Percentiles rank a stretch among this genome's conserved stretches.
Evolutionary conservation across 2,888 invertebrate species (phyloP).

Genomic region (Cinara cedri): DNA sequence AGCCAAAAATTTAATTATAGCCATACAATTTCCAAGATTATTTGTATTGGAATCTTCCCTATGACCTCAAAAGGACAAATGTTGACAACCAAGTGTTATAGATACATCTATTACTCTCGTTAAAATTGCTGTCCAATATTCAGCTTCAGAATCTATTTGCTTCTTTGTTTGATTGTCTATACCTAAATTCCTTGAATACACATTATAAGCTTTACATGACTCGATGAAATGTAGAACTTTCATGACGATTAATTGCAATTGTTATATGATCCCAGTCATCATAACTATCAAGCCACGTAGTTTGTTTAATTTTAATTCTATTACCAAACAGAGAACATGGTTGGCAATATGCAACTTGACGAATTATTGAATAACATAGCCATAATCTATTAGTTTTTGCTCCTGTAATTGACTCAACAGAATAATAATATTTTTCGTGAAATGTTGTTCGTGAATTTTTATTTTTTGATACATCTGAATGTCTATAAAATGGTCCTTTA

Average conservation of each 20-base stretch:
- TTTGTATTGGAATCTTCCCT: not conserved
- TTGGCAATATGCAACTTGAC: too few species aligned
- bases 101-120: not conserved
- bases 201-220: not conserved
- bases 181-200: not conserved
- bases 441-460: too few species aligned
- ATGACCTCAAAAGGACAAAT: not conserved
- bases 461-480: too few species aligned
- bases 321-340: too few species aligned
- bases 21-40: constrained; percentile 59
- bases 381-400: too few species aligned
- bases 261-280: constrained; percentile 3
- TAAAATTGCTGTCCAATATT: not conserved
- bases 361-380: too few species aligned
- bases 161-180: not conserved
- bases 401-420: too few species aligned
- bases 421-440: too few species aligned
- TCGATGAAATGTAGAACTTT: not conserved
- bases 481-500: too few species aligned
- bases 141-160: not conserved
- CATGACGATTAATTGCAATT: not conserved
- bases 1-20: constrained; percentile 58
- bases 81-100: not conserved
- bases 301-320: too few species aligned
- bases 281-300: not conserved